phyloP scores from a whole-genome alignment of 2,113 vertebrate species.

The Morone saxatilis region DNA sequence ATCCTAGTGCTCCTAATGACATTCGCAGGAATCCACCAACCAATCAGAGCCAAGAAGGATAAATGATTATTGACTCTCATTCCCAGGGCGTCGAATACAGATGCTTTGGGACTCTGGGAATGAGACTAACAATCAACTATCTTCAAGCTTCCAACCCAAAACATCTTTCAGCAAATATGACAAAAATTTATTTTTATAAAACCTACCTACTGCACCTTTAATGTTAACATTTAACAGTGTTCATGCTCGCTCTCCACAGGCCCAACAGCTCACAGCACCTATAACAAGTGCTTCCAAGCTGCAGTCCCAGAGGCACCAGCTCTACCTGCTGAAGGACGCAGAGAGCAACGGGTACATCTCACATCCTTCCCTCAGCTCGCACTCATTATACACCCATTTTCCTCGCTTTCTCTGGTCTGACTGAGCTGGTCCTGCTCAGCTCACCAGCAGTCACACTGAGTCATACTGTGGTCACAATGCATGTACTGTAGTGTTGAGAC shows the following conservation, averaged over 20 bases:
- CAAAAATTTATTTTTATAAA: too few relatives aligned
- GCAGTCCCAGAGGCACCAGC: conserved; percentile 89
- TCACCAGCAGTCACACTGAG: background rate
- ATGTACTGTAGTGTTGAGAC: conserved; percentile 4
- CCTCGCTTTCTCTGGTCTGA: background rate
- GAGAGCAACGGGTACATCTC: conserved; percentile 85
- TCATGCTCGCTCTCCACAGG: conserved; percentile 73
- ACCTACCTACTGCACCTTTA: too few relatives aligned
- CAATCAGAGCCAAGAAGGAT: too few relatives aligned
- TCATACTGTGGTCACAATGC: conserved; percentile 16
- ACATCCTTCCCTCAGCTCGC: background rate
- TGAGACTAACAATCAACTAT: too few relatives aligned
- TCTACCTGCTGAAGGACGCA: conserved; percentile 91
- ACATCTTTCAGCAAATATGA: too few relatives aligned
- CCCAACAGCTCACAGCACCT: conserved; percentile 88
- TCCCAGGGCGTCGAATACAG: too few relatives aligned
- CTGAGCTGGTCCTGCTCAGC: background rate
- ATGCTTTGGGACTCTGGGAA: too few relatives aligned
- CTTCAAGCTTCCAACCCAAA: too few relatives aligned
- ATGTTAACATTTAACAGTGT: background rate
- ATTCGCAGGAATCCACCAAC: too few relatives aligned
- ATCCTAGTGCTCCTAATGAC: too few relatives aligned
- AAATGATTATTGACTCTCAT: too few relatives aligned
- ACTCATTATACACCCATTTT: background rate
- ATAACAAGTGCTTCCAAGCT: conserved; percentile 91